Evolutionary conservation across 2,797 vertebrate genomes (phyloP), one percentile per base, ranked within the genome.

Genomic region (Alosa sapidissima): DNA sequence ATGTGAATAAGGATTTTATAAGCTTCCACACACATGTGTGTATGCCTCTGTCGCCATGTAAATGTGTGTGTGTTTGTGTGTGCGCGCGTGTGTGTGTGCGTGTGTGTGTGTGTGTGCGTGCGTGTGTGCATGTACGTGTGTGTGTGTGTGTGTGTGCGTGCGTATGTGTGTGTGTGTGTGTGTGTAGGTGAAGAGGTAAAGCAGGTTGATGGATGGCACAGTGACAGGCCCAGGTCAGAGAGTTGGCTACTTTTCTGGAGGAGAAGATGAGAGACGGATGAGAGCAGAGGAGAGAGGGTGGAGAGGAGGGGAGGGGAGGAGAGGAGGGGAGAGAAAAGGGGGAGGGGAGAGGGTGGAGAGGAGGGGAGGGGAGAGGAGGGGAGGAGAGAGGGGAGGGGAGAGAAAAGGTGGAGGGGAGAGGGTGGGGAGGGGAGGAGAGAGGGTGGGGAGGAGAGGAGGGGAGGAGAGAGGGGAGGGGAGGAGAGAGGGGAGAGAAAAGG

Each of bases 81-180:
- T 86, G 65, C 75, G 72, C 87, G 92, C 93, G 91, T 84, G 62
- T 72, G 65, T 85, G 84, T 86, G 65, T 75, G 72, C 87, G 92
- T 93, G 91, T 84, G 62, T 72, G 65, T 72, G 92, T 89, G 89
- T 92, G 89, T 89, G 89, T 91, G 91, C 90, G 87, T 88, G 28
- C 89, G 91, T 88, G 89, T 91, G 92, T 91, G 90, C 84, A 84
- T 87, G 68, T 68, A 62, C 86, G 92, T 82, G 48, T 72, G 65
- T 14, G 92, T 89, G 89, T 92, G 89, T 89, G 90, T 91, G 91
- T 91, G 88, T 88, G 28, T 89, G 91, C 88, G 89, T 91, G 92
- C 91, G 90, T 85, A 84, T 87, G 72, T 45, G 65, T 87, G 92
- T 93, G 91, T 82, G 54, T 47, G 58, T 24, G n/a, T 62, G 58